Evolutionary conservation across 2,888 invertebrate genomes (phyloP).

Genomic region (Drosophila testacea): DNA sequence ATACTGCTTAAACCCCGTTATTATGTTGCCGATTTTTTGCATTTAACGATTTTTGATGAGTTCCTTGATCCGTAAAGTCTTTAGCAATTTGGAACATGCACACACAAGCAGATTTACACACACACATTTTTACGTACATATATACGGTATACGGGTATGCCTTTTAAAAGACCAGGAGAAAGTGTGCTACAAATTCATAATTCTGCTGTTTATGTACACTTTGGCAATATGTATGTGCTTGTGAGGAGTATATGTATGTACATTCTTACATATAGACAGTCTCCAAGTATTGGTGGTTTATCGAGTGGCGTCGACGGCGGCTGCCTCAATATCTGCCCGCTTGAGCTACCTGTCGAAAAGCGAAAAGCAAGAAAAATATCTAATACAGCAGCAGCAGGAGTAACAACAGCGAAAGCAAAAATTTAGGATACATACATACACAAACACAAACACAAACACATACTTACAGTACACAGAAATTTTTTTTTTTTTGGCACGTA

Average conservation of each 20-base stretch:
- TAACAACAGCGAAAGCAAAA: constrained; percentile 64
- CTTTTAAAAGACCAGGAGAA: constrained; percentile 33
- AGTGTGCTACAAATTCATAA: constrained; percentile 81
- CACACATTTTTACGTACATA: background rate
- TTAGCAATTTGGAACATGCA: constrained; percentile 54
- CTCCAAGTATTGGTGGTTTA: constrained; percentile 62
- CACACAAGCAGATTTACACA: background rate
- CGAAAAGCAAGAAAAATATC: constrained; percentile 31
- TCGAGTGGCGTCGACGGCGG: constrained; percentile 56
- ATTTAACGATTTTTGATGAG: constrained; percentile 80
- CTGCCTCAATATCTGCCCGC: constrained; percentile 70
- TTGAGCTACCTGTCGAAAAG: constrained; percentile 59
- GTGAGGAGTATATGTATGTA: constrained; percentile 28
- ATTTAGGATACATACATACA: constrained; percentile 27
- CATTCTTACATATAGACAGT: constrained; percentile 20
- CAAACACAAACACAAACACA: constrained; percentile 13
- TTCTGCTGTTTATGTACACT: constrained; percentile 70
- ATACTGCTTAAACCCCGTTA: constrained; percentile 33
- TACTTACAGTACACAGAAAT: constrained; percentile 18
- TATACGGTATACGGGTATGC: background rate
- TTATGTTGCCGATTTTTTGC: constrained; percentile 62
- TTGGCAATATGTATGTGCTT: constrained; percentile 27
- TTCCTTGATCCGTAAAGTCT: constrained; percentile 80
- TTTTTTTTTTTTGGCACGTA: constrained; percentile 63
- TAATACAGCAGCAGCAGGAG: constrained; percentile 17